Percentiles rank a stretch among this genome's conserved stretches.
phyloP scores from a whole-genome alignment of 2,113 vertebrate species.

The Megaceryle torquata region DNA sequence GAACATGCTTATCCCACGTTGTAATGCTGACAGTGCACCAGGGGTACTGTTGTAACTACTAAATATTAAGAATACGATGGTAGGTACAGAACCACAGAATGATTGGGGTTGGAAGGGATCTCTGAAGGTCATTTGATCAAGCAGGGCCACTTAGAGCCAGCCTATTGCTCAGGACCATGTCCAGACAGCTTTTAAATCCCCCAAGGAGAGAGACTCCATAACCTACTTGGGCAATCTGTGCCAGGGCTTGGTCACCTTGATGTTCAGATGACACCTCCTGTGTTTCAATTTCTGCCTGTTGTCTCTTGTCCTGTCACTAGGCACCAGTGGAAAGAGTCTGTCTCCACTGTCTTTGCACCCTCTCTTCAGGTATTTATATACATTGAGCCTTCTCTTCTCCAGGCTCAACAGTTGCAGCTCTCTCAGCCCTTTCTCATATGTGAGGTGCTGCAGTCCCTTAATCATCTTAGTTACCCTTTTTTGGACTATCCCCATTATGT shows the following conservation, averaged over 20 bases:
- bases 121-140: neutral
- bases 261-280: neutral
- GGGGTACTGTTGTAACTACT: neutral
- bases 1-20: neutral
- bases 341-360: neutral
- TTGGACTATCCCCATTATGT: neutral
- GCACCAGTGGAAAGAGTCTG: neutral
- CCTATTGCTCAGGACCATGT: fast-evolving
- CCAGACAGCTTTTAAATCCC: neutral
- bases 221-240: neutral
- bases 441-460: neutral
- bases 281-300: neutral
- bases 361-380: neutral
- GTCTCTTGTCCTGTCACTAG: neutral
- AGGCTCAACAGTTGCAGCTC: neutral
- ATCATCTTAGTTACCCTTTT: neutral
- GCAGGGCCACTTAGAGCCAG: neutral
- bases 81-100: neutral
- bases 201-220: neutral
- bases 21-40: neutral
- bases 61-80: neutral
- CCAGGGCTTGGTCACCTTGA: neutral
- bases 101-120: neutral
- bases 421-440: neutral
- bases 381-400: neutral